These are phyloP conservation scores for Rhynchonema sp. DNA, from an alignment of 2,888 invertebrate species.

Conservation along the genomic window DNA sequence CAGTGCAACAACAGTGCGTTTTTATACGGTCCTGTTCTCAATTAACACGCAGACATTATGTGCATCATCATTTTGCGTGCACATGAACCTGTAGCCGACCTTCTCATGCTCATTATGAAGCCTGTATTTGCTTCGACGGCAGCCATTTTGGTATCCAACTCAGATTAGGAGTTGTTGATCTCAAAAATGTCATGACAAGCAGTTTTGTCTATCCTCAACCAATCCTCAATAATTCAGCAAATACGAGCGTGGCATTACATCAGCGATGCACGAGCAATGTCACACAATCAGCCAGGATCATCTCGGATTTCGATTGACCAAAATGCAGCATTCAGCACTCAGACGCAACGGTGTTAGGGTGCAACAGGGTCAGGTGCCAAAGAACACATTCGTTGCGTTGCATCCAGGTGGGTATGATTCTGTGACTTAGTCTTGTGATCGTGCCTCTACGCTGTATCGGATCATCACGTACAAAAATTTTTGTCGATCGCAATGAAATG, in stretches of 20 bases:
- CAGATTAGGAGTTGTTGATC: too few relatives aligned
- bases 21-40: not conserved
- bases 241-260: not conserved
- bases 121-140: too few relatives aligned
- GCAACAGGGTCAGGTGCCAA: not conserved
- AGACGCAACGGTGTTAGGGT: not conserved
- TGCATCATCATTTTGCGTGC: too few relatives aligned
- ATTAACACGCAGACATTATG: too few relatives aligned
- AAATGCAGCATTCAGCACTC: not conserved
- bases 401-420: not conserved
- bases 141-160: too few relatives aligned
- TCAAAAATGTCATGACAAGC: too few relatives aligned
- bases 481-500: not conserved
- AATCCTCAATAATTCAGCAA: not conserved
- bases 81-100: too few relatives aligned
- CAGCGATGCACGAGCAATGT: not conserved
- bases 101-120: too few relatives aligned
- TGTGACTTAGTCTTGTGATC: too few relatives aligned
- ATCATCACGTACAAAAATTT: not conserved
- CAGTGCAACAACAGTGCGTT: too few relatives aligned
- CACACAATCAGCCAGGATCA: not conserved
- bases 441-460: too few relatives aligned
- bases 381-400: not conserved
- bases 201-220: too few relatives aligned
- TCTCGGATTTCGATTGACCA: not conserved